These are phyloP conservation scores for Drosophila mayaguana DNA, from an alignment of 2,888 invertebrate species.

Conservation along the genomic window DNA sequence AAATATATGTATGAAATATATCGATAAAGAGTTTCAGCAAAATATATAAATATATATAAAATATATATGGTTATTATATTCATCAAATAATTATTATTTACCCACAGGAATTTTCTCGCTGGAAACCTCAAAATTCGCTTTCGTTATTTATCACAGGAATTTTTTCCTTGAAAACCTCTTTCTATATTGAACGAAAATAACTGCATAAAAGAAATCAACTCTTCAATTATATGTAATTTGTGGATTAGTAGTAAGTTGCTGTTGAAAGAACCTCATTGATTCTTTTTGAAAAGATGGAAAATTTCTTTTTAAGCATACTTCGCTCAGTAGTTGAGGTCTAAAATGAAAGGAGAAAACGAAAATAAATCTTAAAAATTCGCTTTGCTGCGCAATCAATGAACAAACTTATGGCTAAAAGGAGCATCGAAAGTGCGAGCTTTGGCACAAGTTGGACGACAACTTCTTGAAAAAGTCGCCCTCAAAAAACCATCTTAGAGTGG, in stretches of 20 bases:
- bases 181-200: not conserved
- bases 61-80: not conserved
- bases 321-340: not conserved
- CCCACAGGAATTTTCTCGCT: too few relatives aligned
- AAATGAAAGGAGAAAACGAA: not conserved
- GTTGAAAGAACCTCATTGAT: not conserved
- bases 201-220: not conserved
- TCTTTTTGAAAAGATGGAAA: not conserved
- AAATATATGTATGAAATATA: not conserved
- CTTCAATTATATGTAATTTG: not conserved
- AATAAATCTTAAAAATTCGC: slow-evolving; percentile 24
- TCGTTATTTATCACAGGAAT: too few relatives aligned
- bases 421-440: slow-evolving; percentile 33
- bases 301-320: not conserved
- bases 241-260: not conserved
- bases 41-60: too few relatives aligned
- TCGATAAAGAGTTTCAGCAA: not conserved
- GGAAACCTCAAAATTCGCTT: not conserved
- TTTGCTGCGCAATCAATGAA: slow-evolving; percentile 36
- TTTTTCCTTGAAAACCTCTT: too few relatives aligned
- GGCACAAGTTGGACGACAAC: slow-evolving; percentile 16
- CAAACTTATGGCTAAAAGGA: slow-evolving; percentile 36
- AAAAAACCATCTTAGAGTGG: slow-evolving; percentile 34
- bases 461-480: slow-evolving; percentile 30
- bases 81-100: not conserved